Evolutionary conservation across 2,113 vertebrate genomes (phyloP).

Genomic region (Setophaga petechia): DNA sequence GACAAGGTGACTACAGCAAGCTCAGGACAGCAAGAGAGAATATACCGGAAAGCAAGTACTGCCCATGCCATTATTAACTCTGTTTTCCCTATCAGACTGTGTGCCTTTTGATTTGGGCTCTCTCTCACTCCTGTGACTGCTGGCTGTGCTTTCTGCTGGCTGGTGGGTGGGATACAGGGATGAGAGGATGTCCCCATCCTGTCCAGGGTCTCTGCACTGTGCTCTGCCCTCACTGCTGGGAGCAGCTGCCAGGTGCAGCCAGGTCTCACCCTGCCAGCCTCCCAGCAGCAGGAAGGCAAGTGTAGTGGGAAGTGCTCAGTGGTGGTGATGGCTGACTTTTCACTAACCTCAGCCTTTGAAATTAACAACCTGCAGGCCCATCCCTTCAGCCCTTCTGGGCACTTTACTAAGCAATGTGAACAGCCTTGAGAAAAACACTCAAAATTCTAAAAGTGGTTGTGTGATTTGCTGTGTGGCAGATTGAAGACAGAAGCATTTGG

Average conservation of each 20-base stretch:
- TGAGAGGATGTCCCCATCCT: rapidly evolving
- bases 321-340: neutral
- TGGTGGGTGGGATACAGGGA: neutral
- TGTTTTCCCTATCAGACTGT: neutral
- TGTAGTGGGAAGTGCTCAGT: neutral
- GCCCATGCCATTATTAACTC: neutral
- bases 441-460: neutral
- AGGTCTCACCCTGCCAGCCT: neutral
- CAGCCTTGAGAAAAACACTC: rapidly evolving
- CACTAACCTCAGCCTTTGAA: neutral
- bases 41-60: neutral
- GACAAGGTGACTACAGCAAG: neutral
- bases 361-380: neutral
- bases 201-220: rapidly evolving
- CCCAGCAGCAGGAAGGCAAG: neutral
- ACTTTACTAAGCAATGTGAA: neutral
- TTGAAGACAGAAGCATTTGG: neutral
- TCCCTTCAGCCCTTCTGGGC: neutral
- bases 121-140: rapidly evolving
- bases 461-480: neutral
- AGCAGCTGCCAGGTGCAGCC: neutral
- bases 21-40: neutral
- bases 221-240: rapidly evolving
- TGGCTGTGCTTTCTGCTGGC: neutral
- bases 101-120: neutral